Percentiles rank a stretch among this genome's conserved stretches.
Conservation (phyloP, 2,888 invertebrate genomes). For the Thysanoteuthis rhombus region DNA sequence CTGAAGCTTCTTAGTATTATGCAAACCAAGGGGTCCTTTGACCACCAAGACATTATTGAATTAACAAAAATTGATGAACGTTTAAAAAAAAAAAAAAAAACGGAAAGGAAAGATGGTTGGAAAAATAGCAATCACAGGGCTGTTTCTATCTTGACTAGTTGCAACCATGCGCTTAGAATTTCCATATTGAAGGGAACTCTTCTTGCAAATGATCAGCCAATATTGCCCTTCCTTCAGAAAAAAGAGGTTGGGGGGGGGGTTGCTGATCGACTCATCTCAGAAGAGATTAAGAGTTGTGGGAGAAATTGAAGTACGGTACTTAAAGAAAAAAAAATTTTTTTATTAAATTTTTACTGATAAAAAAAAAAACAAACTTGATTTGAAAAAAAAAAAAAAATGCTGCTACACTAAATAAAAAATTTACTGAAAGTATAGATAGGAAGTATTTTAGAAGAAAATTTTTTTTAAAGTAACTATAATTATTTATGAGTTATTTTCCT, state of each 20-base stretch:
- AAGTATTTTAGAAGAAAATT: too few relatives aligned
- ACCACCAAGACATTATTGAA: not conserved
- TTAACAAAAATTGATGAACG: not conserved
- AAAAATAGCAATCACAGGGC: not conserved
- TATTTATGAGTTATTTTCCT: too few relatives aligned
- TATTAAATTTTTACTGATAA: too few relatives aligned
- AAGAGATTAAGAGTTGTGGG: not conserved
- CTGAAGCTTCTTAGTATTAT: conserved; percentile 19
- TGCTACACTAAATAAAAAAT: too few relatives aligned
- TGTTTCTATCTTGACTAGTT: not conserved
- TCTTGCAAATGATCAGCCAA: not conserved
- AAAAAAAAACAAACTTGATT: too few relatives aligned
- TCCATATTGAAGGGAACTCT: not conserved
- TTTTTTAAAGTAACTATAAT: too few relatives aligned
- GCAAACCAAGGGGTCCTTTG: not conserved
- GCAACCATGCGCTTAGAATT: not conserved
- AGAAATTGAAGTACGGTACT: too few relatives aligned
- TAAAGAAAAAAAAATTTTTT: too few relatives aligned
- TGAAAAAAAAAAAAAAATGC: too few relatives aligned
- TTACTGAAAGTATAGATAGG: too few relatives aligned
- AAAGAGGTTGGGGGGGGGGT: not conserved
- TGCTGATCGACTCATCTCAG: not conserved
- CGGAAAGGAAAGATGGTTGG: not conserved
- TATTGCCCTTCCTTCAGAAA: not conserved
- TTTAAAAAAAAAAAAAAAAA: too few relatives aligned